A percentile compares a stretch with the other conserved stretches of the same genome.
Evolutionary conservation across 2,797 vertebrate genomes (phyloP).

Genomic region (Eulemur coronatus): DNA sequence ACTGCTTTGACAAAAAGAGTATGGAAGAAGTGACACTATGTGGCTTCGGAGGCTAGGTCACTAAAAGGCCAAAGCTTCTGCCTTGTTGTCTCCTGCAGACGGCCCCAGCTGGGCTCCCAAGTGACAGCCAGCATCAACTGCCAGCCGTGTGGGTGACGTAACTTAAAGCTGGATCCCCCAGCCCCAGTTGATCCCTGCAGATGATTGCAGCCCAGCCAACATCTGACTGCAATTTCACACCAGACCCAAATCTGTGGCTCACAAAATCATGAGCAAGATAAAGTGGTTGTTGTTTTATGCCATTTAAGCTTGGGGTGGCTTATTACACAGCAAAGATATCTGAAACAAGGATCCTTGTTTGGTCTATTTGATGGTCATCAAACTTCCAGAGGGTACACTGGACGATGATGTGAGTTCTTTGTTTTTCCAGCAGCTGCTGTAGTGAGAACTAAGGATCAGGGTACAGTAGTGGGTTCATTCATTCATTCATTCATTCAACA

Average conservation of each 20-base stretch:
- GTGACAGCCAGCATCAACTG: background rate
- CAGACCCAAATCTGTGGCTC: background rate
- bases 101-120: background rate
- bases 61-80: background rate
- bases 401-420: background rate
- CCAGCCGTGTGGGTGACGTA: background rate
- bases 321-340: background rate
- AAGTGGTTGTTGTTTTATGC: background rate
- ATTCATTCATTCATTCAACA: background rate
- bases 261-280: background rate
- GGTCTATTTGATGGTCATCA: too few relatives aligned
- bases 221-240: fast-evolving
- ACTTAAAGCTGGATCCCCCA: background rate
- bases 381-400: background rate
- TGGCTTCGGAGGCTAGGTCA: background rate
- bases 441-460: background rate
- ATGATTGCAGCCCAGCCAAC: background rate
- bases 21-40: background rate
- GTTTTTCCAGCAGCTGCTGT: background rate
- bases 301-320: background rate
- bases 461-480: background rate
- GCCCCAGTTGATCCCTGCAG: background rate
- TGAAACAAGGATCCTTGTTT: background rate
- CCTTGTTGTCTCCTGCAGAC: background rate
- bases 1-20: background rate